Evolutionary conservation across 2,888 invertebrate genomes (phyloP).

Genomic region (Drosophila rubida): DNA sequence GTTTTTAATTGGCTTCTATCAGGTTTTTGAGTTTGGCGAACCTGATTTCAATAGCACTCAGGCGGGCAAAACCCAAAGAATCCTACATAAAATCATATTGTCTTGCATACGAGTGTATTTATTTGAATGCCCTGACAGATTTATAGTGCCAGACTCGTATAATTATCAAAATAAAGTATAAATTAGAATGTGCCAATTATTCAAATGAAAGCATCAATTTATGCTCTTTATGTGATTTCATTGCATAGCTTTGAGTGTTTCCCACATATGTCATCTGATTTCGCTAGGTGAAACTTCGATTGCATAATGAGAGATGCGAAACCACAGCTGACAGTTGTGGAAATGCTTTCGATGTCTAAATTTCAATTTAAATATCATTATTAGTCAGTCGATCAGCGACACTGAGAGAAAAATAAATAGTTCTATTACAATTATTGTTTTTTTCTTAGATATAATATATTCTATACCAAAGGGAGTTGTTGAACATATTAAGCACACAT

Average conservation of each 20-base stretch:
- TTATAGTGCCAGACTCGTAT: slow-evolving; percentile 26
- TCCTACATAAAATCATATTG: slow-evolving; percentile 18
- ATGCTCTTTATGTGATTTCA: not conserved
- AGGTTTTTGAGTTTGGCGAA: slow-evolving; percentile 31
- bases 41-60: slow-evolving; percentile 43
- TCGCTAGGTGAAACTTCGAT: slow-evolving; percentile 17
- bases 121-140: slow-evolving; percentile 11
- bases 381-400: slow-evolving; percentile 8
- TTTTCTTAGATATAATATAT: too few relatives aligned
- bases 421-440: too few relatives aligned
- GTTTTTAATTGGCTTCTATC: slow-evolving; percentile 20
- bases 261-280: slow-evolving; percentile 21
- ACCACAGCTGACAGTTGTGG: slow-evolving; percentile 10
- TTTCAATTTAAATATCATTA: slow-evolving; percentile 18
- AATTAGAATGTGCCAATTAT: slow-evolving; percentile 9
- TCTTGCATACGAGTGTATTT: not conserved
- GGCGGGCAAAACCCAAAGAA: slow-evolving; percentile 42
- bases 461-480: too few relatives aligned
- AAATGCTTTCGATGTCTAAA: slow-evolving; percentile 13
- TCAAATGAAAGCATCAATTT: not conserved
- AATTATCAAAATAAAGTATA: slow-evolving; percentile 15
- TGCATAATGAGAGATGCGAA: slow-evolving; percentile 22
- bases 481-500: too few relatives aligned
- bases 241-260: slow-evolving; percentile 3
- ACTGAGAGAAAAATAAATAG: slow-evolving; percentile 4